Evolutionary conservation across 2,888 invertebrate genomes (phyloP).

Genomic region (Labia minor): DNA sequence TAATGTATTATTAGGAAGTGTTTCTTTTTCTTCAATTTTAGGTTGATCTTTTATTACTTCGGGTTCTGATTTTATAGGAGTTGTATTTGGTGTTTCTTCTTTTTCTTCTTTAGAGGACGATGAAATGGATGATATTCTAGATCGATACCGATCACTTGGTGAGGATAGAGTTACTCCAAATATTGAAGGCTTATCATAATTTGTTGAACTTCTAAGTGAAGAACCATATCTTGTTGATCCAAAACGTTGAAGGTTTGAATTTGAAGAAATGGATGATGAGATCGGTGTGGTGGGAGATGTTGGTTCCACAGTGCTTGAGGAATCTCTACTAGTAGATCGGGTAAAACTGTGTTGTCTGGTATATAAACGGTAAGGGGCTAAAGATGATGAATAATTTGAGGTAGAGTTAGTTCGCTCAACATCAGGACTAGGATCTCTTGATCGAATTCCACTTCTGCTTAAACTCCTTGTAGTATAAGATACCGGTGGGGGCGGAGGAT

Average conservation of each 20-base stretch:
- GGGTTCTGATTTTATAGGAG: constrained; percentile 19
- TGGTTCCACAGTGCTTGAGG: constrained; percentile 17
- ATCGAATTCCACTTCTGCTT: neutral
- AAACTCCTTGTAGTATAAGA: neutral
- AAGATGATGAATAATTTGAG: constrained; percentile 14
- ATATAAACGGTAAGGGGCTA: constrained; percentile 23
- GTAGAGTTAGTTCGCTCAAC: neutral
- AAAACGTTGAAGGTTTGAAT: constrained; percentile 24
- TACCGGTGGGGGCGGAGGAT: neutral
- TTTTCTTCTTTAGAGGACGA: constrained; percentile 13
- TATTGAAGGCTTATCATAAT: constrained; percentile 28
- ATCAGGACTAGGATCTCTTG: constrained; percentile 21
- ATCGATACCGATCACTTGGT: constrained; percentile 19
- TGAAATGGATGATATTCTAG: neutral
- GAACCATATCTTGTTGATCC: constrained; percentile 29
- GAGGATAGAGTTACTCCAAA: constrained; percentile 25
- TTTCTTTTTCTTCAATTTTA: neutral
- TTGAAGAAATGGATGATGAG: constrained; percentile 15
- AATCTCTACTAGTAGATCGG: constrained; percentile 23
- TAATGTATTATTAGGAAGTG: neutral
- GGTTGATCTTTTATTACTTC: constrained; percentile 7
- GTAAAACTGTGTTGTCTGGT: constrained; percentile 20
- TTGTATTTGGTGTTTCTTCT: constrained; percentile 17
- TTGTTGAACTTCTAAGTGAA: constrained; percentile 29
- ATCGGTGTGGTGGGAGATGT: constrained; percentile 20